Conservation (phyloP, 2,113 vertebrate species). For the Carlito syrichta region DNA sequence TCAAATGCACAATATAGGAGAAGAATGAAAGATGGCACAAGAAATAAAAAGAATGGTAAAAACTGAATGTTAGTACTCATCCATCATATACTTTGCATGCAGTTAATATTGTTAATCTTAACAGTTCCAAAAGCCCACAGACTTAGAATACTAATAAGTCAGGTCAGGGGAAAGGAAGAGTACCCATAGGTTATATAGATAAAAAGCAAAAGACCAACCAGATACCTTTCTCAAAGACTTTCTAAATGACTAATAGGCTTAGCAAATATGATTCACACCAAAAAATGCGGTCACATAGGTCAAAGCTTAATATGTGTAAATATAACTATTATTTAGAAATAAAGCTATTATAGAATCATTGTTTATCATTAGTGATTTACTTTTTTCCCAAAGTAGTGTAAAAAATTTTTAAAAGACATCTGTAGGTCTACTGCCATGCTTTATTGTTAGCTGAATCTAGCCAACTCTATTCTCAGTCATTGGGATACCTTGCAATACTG, state of each 20-base stretch:
- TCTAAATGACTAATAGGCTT: not conserved
- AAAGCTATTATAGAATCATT: not conserved
- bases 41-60: conserved; percentile 84
- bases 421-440: not conserved
- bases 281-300: not conserved
- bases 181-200: conserved; percentile 52
- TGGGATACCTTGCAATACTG: not conserved
- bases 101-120: conserved; percentile 80
- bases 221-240: not conserved
- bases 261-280: not conserved
- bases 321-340: not conserved
- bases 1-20: conserved; percentile 75
- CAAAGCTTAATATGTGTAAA: not conserved
- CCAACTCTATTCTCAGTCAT: not conserved
- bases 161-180: conserved; percentile 57
- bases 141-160: conserved; percentile 11
- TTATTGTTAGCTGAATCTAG: not conserved
- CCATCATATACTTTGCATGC: conserved; percentile 80
- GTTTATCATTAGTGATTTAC: not conserved
- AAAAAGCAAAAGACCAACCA: not conserved
- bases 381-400: not conserved
- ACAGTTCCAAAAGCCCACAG: conserved; percentile 53
- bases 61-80: conserved; percentile 88
- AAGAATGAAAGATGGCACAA: conserved; percentile 79
- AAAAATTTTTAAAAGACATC: conserved; percentile 21